Evolutionary conservation across 2,888 invertebrate genomes (phyloP), one percentile per base, ranked within the genome.

Genomic region (Colostygia pectinataria): DNA sequence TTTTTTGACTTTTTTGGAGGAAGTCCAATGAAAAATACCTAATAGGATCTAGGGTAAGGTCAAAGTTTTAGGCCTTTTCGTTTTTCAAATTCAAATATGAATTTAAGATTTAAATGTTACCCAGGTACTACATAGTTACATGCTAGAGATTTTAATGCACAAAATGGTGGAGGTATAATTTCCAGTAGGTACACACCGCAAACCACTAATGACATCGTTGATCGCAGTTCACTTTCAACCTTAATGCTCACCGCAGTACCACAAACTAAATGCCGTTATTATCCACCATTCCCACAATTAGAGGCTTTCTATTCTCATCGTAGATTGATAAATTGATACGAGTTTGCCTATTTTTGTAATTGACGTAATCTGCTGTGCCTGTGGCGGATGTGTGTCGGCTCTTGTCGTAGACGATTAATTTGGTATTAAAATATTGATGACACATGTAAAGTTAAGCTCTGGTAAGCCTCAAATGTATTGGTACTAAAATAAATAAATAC

Each of bases 211-310:
- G 37, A 51, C 40, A 41, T 34, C 33, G 20, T 34, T 29, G 32
- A 33, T 25, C 27, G 18, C 8, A 4, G 13, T 39, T 38, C 39
- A 45, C 36, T 45, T 51, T 51, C 40, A 51, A 51, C 45, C 20
- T 33, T 37, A 39, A 50, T 50, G 40, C 7, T 6, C 10, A 18
- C 38, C 38, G 7, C 33, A 27, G 15, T 20, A 44, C 44, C 40
- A 36, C 50, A 44, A 34, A 28, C 37, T 33, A 38, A 46, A 10
- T 38, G 32, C 51, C 33, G 41, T 42, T 46, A 51, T 51, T 41
- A 46, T 5, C 41, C 27, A 37, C 38, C 0, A 20, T 51, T 51
- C 51, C 45, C 45, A 45, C 45, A 40, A 37, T 50, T 51, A 51
- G 13, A 31, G 33, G 27, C 41, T 51, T 45, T 51, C 51, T 51